Evolutionary conservation across 1,140 invertebrate genomes (phyloP).

Genomic region (Hormaphis cornu): DNA sequence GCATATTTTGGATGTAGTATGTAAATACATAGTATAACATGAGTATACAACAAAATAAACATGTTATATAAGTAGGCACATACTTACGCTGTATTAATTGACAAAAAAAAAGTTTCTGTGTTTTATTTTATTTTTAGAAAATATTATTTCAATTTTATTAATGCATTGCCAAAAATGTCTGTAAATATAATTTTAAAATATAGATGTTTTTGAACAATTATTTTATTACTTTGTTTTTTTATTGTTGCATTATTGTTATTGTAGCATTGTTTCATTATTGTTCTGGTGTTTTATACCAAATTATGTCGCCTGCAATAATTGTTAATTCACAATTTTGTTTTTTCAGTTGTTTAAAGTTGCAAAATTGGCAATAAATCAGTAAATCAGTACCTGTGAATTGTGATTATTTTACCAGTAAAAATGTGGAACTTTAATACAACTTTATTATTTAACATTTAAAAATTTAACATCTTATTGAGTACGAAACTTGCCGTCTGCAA

Average conservation of each 20-base stretch:
- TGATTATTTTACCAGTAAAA: too few relatives aligned
- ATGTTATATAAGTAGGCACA: neutral
- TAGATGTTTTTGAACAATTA: conserved; percentile 26
- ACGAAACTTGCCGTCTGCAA: too few relatives aligned
- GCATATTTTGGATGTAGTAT: neutral
- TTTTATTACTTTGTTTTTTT: neutral
- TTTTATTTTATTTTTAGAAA: conserved; percentile 21
- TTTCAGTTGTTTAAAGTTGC: too few relatives aligned
- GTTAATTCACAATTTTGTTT: too few relatives aligned
- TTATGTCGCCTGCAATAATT: too few relatives aligned
- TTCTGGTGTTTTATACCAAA: too few relatives aligned
- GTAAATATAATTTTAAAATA: conserved; percentile 22
- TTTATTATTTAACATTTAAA: too few relatives aligned
- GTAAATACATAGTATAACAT: neutral
- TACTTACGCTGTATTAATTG: neutral
- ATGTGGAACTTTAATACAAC: too few relatives aligned
- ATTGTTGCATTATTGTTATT: neutral
- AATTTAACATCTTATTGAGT: too few relatives aligned
- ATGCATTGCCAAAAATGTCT: conserved; percentile 11
- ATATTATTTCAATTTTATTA: conserved; percentile 18
- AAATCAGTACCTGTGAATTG: too few relatives aligned
- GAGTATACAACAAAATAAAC: neutral
- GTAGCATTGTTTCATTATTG: neutral
- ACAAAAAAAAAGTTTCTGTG: neutral
- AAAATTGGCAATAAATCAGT: too few relatives aligned